Evolutionary conservation across 1,140 invertebrate species (phyloP).

Genomic region (Magallana ariakensis): DNA sequence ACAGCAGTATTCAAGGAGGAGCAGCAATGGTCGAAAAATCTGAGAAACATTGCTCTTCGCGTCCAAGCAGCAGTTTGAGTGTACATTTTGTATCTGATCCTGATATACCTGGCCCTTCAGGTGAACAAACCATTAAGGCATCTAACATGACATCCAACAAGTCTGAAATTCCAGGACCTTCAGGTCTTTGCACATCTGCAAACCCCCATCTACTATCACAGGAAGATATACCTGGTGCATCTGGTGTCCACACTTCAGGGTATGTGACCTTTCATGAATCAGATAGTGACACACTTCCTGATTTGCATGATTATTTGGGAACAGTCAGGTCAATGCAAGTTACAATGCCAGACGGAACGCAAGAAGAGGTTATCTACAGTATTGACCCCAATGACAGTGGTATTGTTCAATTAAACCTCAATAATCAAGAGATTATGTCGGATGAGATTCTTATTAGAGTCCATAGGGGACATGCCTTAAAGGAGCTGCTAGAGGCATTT

Average conservation of each 20-base stretch:
- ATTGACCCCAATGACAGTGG: neutral
- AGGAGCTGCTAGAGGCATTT: constrained; percentile 1
- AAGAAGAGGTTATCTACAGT: constrained; percentile 6
- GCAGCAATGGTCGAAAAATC: no score
- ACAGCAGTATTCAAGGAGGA: no score
- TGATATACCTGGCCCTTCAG: constrained; percentile 30
- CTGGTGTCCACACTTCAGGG: neutral
- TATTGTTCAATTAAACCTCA: neutral
- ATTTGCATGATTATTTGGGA: neutral
- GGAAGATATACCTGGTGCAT: neutral
- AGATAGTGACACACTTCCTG: neutral
- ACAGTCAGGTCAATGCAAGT: neutral
- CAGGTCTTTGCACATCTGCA: constrained; percentile 12
- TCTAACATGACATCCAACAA: neutral
- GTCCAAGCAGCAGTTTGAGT: no score
- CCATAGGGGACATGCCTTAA: constrained; percentile 10
- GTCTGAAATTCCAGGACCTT: constrained; percentile 16
- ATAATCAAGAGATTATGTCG: neutral
- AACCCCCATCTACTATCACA: neutral
- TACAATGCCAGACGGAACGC: neutral
- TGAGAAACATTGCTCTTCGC: no score
- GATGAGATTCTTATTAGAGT: neutral
- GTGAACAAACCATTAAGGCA: neutral
- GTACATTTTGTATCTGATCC: neutral
- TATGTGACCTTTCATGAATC: neutral